These are phyloP conservation scores for Neodon shergylaensis DNA, from an alignment of 2,113 vertebrate species.

Conservation along the genomic window DNA sequence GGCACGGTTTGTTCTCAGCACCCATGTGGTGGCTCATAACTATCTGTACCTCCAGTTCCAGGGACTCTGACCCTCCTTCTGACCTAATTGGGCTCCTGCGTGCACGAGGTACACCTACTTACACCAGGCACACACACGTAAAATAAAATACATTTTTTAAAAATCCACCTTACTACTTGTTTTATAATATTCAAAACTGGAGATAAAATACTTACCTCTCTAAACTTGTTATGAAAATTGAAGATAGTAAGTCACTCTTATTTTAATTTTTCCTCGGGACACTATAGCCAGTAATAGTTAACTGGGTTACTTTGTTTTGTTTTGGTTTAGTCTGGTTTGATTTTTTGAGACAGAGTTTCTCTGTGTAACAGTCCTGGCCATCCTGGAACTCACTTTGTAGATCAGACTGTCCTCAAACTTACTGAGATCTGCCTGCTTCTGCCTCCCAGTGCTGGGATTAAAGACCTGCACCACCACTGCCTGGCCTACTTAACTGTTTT, in stretches of 20 bases:
- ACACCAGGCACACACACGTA: neutral
- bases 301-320: too few relatives aligned
- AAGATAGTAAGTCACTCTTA: constrained; percentile 22
- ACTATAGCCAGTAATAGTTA: neutral
- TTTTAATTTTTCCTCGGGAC: constrained; percentile 4
- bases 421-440: too few relatives aligned
- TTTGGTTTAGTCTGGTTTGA: too few relatives aligned
- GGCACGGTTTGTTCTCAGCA: neutral
- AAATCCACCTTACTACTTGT: neutral
- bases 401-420: too few relatives aligned
- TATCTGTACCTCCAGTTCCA: neutral
- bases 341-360: too few relatives aligned
- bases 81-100: neutral
- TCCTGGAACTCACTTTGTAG: too few relatives aligned
- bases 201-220: neutral
- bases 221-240: constrained; percentile 20
- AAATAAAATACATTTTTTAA: neutral
- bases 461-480: too few relatives aligned
- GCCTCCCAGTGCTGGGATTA: too few relatives aligned
- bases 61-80: neutral
- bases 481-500: neutral
- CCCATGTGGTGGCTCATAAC: neutral
- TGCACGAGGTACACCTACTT: neutral
- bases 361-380: too few relatives aligned
- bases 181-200: neutral